Evolutionary conservation across 2,888 invertebrate species (phyloP).

Genomic region (Chalcis sispes): DNA sequence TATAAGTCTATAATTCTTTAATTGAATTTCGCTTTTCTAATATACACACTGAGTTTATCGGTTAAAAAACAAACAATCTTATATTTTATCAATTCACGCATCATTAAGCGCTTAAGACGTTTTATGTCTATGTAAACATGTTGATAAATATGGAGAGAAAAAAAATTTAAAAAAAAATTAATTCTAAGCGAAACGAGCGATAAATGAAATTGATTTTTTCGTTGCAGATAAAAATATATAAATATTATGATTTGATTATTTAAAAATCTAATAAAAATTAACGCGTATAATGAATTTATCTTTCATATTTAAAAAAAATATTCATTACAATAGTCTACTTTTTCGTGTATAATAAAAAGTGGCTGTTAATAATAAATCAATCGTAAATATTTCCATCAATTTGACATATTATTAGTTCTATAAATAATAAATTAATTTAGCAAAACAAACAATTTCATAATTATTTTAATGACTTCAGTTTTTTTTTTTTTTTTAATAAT

Average conservation of each 20-base stretch:
- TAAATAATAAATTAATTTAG: no score
- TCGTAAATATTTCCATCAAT: no score
- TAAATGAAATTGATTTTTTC: constrained; percentile 6
- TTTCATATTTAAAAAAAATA: no score
- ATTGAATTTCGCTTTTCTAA: not conserved
- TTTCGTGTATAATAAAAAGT: no score
- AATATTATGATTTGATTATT: not conserved
- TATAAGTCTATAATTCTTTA: not conserved
- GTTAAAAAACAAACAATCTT: constrained; percentile 28
- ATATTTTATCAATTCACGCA: constrained; percentile 41
- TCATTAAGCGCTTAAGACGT: constrained; percentile 30
- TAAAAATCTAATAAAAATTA: no score
- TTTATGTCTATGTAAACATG: constrained; percentile 35
- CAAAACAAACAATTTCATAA: no score
- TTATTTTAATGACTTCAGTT: no score
- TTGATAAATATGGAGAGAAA: constrained; percentile 44
- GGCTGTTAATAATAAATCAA: no score
- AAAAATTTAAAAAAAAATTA: constrained; percentile 13
- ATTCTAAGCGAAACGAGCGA: constrained; percentile 14
- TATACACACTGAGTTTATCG: constrained; percentile 10
- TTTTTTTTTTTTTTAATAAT: not conserved
- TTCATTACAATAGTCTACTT: no score
- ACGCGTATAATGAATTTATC: no score
- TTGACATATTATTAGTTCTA: no score
- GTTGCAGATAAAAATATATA: not conserved